Conservation (phyloP, 2,888 invertebrate species). For the Vesta saturnalis region DNA sequence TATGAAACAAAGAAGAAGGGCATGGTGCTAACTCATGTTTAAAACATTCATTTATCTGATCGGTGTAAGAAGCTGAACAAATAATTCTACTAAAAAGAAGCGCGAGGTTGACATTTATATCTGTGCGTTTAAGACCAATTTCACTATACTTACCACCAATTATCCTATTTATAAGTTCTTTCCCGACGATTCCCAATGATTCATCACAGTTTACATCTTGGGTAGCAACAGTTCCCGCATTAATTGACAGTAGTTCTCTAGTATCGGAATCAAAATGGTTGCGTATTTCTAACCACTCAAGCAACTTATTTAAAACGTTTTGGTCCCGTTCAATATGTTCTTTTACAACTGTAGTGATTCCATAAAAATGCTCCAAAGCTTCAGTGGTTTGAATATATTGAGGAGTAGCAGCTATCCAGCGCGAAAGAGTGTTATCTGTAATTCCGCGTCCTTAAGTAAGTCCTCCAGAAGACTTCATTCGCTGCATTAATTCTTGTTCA, state of each 20-base stretch:
- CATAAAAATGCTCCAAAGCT: conserved; percentile 10
- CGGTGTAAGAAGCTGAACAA: conserved; percentile 15
- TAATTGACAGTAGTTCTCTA: conserved; percentile 14
- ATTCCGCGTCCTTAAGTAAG: conserved; percentile 12
- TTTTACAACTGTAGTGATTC: conserved; percentile 6
- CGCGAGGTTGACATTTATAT: conserved; percentile 6
- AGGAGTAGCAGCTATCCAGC: conserved; percentile 9
- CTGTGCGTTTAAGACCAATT: conserved; percentile 2
- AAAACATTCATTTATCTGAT: conserved; percentile 11
- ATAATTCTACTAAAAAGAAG: conserved; percentile 18
- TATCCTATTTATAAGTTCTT: conserved; percentile 11
- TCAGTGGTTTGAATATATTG: conserved; percentile 5
- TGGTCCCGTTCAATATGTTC: conserved; percentile 14
- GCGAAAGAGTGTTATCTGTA: conserved; percentile 5
- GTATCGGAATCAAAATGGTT: conserved; percentile 10
- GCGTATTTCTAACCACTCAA: conserved; percentile 14
- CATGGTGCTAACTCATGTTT: conserved; percentile 8
- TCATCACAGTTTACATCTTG: conserved; percentile 11
- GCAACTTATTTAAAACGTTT: conserved; percentile 12
- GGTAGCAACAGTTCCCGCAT: neutral
- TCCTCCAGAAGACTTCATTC: conserved; percentile 11
- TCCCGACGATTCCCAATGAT: neutral
- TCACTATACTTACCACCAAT: conserved; percentile 13
- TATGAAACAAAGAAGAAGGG: conserved; percentile 3
- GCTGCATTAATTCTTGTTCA: conserved; percentile 14